Evolutionary conservation across 2,113 vertebrate genomes (phyloP).

Genomic region (Poicephalus meyeri): DNA sequence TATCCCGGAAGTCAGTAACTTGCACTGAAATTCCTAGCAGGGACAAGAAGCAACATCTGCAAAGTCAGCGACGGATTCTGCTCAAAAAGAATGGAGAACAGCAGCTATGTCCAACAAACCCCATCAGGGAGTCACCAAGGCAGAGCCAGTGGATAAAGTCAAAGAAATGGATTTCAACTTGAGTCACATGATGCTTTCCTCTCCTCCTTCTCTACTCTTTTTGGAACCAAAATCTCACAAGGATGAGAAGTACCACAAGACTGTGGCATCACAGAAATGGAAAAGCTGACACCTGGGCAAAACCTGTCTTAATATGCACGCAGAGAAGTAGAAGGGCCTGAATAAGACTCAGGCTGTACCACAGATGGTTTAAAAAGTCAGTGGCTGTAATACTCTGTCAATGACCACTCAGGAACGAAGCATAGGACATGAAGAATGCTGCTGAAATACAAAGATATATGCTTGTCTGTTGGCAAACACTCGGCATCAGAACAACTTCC

Average conservation of each 20-base stretch:
- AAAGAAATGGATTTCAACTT: background rate
- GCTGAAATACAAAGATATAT: background rate
- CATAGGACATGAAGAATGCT: background rate
- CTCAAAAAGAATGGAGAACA: background rate
- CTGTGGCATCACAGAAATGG: background rate
- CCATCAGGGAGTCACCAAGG: background rate
- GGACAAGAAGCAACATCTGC: background rate
- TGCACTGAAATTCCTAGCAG: background rate
- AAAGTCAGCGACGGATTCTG: background rate
- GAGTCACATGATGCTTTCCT: fast-evolving
- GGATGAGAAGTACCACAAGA: background rate
- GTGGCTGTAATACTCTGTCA: background rate
- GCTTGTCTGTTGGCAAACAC: background rate
- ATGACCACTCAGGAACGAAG: background rate
- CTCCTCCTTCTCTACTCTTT: background rate
- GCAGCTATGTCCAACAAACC: background rate
- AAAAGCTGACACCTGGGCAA: background rate
- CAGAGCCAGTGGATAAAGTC: background rate
- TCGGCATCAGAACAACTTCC: background rate
- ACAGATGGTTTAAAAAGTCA: background rate
- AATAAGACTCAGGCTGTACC: background rate
- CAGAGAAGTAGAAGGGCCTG: background rate
- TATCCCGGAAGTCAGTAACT: background rate
- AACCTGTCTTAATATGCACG: fast-evolving
- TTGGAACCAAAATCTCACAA: background rate